Conservation (phyloP, 2,113 vertebrate genomes). For the Hemiscyllium ocellatum region DNA sequence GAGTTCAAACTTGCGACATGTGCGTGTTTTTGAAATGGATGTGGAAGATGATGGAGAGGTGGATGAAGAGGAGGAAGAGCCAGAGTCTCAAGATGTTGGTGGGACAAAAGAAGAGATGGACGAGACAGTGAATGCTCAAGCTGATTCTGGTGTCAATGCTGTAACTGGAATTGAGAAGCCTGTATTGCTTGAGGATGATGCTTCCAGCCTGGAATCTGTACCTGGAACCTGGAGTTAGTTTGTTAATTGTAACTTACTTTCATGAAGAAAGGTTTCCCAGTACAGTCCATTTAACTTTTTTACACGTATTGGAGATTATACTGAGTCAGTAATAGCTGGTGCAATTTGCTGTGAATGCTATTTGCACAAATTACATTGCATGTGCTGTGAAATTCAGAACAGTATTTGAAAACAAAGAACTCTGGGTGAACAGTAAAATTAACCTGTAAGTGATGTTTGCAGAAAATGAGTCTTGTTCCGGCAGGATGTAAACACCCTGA, state of each 20-base stretch:
- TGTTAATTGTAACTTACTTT: not conserved
- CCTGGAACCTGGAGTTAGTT: not conserved
- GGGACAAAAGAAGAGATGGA: constrained; percentile 59
- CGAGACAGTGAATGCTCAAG: constrained; percentile 42
- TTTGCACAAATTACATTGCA: not conserved
- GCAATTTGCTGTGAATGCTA: not conserved
- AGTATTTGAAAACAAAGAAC: not conserved
- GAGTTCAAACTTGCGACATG: constrained; percentile 84
- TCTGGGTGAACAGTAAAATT: not conserved
- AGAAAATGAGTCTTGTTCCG: not conserved
- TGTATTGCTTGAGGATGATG: constrained; percentile 50
- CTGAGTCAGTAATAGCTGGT: not conserved
- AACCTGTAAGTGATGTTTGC: not conserved
- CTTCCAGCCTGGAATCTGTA: constrained; percentile 51
- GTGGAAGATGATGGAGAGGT: constrained; percentile 87
- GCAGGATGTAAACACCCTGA: not conserved
- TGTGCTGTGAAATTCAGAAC: not conserved
- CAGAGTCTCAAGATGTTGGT: constrained; percentile 61
- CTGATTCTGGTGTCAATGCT: constrained; percentile 40
- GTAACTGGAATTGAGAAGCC: constrained; percentile 41
- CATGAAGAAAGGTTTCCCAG: not conserved
- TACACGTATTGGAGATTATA: not conserved
- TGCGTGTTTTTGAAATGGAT: constrained; percentile 96
- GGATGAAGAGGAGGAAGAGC: constrained; percentile 72
- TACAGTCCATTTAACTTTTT: not conserved